Evolutionary conservation across 2,113 vertebrate genomes (phyloP).

Genomic region (Eptesicus fuscus): DNA sequence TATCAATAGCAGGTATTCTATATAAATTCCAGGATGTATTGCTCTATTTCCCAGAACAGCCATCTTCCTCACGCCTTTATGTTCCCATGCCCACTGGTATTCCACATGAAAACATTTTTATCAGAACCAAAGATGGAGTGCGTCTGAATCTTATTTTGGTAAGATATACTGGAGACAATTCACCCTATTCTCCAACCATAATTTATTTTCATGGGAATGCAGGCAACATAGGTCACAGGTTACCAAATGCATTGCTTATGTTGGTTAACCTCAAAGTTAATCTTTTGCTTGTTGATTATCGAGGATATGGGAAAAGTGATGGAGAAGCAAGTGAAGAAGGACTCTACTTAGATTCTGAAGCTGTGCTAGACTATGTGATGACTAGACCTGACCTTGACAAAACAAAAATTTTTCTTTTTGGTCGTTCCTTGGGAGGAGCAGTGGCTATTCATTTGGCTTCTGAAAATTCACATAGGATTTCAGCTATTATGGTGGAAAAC

Average conservation of each 20-base stretch:
- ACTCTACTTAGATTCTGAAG: conserved; percentile 94
- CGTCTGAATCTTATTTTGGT: conserved; percentile 96
- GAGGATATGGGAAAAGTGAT: conserved; percentile 97
- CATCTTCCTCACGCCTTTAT: conserved; percentile 96
- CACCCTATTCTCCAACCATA: conserved; percentile 89
- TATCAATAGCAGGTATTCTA: conserved; percentile 94
- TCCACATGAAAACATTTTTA: conserved; percentile 95
- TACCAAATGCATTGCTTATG: conserved; percentile 98
- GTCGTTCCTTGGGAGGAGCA: conserved; percentile 96
- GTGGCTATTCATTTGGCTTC: conserved; percentile 96
- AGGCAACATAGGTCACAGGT: conserved; percentile 96
- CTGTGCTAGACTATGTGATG: conserved; percentile 97
- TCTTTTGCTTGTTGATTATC: conserved; percentile 95
- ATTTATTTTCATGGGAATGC: conserved; percentile 99
- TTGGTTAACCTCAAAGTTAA: conserved; percentile 98
- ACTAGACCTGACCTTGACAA: conserved; percentile 97
- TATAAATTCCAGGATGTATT: conserved; percentile 99
- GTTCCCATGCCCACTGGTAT: conserved; percentile 97
- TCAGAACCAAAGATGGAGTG: conserved; percentile 96
- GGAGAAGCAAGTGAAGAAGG: conserved; percentile 96
- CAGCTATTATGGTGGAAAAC: conserved; percentile 97
- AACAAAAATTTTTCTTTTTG: conserved; percentile 97
- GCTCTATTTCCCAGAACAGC: conserved; percentile 98
- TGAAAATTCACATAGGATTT: conserved; percentile 94
- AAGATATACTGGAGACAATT: conserved; percentile 93